These are phyloP conservation scores for Clavelina lepadiformis DNA, from an alignment of 23 tunicate genomes.

Conservation along the genomic window DNA sequence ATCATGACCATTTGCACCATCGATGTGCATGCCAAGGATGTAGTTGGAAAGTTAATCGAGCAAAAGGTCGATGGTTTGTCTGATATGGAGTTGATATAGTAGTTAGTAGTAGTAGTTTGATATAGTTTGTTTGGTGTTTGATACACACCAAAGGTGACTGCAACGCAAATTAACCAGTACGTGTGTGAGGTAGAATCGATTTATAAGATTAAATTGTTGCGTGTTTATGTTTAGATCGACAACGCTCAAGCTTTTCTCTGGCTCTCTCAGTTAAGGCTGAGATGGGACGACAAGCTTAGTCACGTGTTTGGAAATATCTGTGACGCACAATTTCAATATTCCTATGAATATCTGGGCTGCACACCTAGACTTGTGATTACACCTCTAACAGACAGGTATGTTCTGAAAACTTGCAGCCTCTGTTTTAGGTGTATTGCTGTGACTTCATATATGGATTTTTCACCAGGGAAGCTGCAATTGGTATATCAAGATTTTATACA, in stretches of 20 bases:
- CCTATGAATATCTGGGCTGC: slow-evolving; percentile 94
- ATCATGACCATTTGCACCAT: slow-evolving; percentile 98
- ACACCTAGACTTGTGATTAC: slow-evolving; percentile 97
- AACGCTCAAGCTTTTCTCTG: slow-evolving; percentile 89
- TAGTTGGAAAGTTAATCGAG: slow-evolving; percentile 79
- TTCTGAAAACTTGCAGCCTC: too few relatives aligned
- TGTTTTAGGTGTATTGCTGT: too few relatives aligned
- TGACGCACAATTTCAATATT: slow-evolving; percentile 92
- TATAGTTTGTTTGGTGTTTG: too few relatives aligned
- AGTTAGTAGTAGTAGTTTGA: too few relatives aligned
- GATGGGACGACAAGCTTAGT: slow-evolving; percentile 91
- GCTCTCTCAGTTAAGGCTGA: slow-evolving; percentile 79
- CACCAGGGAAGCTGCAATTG: too few relatives aligned
- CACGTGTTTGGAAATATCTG: slow-evolving; percentile 93
- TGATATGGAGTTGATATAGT: too few relatives aligned
- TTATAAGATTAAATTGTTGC: too few relatives aligned
- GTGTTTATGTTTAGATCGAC: slow-evolving; percentile 87
- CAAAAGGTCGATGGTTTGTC: slow-evolving; percentile 92
- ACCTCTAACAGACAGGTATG: slow-evolving; percentile 94
- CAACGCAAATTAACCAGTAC: too few relatives aligned
- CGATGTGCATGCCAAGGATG: slow-evolving; percentile 99
- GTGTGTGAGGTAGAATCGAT: too few relatives aligned
- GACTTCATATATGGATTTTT: too few relatives aligned
- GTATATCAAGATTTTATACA: too few relatives aligned
- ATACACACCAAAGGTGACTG: too few relatives aligned